These are phyloP conservation scores for Holothuria scabra DNA, from an alignment of 53 echinoderm and acorn worm genomes.

Conservation along the genomic window DNA sequence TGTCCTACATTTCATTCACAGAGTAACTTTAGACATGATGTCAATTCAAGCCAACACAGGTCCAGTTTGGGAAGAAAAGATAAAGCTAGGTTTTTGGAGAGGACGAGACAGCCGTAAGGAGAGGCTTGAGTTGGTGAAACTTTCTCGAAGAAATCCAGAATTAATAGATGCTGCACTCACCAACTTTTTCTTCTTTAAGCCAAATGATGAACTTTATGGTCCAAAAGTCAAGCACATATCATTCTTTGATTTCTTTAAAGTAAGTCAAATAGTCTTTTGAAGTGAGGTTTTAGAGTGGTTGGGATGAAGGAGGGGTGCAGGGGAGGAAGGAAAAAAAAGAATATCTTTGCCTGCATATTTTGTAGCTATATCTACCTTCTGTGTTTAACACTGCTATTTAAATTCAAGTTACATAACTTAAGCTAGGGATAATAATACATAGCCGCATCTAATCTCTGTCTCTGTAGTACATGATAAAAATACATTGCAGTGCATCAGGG, in stretches of 20 bases:
- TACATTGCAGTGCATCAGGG: too few species aligned
- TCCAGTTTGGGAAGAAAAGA: conserved; percentile 91
- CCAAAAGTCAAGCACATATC: conserved; percentile 97
- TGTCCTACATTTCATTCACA: conserved; percentile 36
- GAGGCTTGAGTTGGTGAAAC: conserved; percentile 87
- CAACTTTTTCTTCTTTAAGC: conserved; percentile 92
- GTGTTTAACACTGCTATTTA: too few species aligned
- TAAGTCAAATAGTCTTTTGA: conserved; percentile 37
- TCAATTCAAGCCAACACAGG: conserved; percentile 98
- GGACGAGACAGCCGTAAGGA: conserved; percentile 94
- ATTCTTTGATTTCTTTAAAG: conserved; percentile 98
- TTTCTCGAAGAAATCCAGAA: conserved; percentile 77
- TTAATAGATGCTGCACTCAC: conserved; percentile 90
- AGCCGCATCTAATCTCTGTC: too few species aligned
- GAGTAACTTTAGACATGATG: conserved; percentile 92
- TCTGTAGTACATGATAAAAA: too few species aligned
- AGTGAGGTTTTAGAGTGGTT: too few species aligned
- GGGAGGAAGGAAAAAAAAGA: too few species aligned
- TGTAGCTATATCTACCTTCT: too few species aligned
- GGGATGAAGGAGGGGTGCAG: neutral
- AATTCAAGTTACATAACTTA: too few species aligned
- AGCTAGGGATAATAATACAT: too few species aligned
- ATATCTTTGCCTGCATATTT: neutral
- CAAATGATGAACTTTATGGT: conserved; percentile 83
- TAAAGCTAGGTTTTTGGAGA: conserved; percentile 89